Base-by-base conservation (phyloP, 2,888 invertebrate species). In the Dinocampus coccinellae region DNA sequence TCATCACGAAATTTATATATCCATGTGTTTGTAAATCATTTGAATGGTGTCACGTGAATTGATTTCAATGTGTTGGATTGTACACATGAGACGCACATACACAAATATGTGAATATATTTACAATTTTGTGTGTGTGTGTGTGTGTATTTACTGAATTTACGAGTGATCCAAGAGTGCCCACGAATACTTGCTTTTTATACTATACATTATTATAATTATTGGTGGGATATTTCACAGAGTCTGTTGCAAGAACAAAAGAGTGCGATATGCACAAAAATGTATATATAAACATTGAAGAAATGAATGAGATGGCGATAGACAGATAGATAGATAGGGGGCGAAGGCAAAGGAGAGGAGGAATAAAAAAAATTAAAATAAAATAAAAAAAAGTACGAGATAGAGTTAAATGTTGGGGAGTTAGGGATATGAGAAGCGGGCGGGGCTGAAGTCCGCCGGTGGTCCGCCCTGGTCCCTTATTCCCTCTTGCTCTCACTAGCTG, bases 361-460 rank as follows among this genome's bases (percentile, higher is more conserved):
- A 52, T 36, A 24, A 22, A 22, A n/a, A 62, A 67, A 42, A 16
- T 64, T 34, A 42, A 64, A 61, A 13, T n/a, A 39, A 39, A 47
- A 4, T 1, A 16, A 16, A 39, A n/a, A 47, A 47, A 7, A 47
- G 20, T n/a, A n/a, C n/a, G 16, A 2, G 47, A 47, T 47, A 47
- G 47, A 47, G 47, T 47, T 20, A n/a, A 47, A 47, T 47, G 47
- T 47, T 47, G 16, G 47, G 47, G 47, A 63, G 62, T 69, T n/a
- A n/a, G n/a, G n/a, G n/a, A 74, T 70, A 73, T 70, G 70, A 70
- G 75, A 76, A 83, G 76, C 85, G 82, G 85, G 85, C 84, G 85
- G 85, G 81, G 84, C 82, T 78, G 80, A 26, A 57, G 73, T 70
- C 75, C 76, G 77, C 78, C 76, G 83, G 82, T 84, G 84, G 83